Evolutionary conservation across 2,113 vertebrate genomes (phyloP), one percentile per base, ranked within the genome.

Genomic region (Melospiza georgiana): DNA sequence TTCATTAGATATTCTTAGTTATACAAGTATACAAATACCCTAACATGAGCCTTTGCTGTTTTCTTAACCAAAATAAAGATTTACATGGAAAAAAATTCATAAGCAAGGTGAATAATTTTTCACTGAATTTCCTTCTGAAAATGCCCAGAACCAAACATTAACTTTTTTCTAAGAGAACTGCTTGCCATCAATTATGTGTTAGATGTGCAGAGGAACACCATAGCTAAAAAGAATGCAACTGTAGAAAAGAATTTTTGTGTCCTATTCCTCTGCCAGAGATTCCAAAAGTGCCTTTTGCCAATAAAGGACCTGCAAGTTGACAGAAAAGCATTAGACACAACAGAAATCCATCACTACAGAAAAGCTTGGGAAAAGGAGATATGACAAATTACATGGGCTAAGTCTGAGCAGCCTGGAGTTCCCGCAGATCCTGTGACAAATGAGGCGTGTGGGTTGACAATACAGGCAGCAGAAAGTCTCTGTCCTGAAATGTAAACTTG

Each of bases 291-390:
- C 31, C 44, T 95, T 93, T 87, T 90, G 65, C 90, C 59, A 95
- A 18, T 88, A 89, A 95, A 27, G 83, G 81, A 71, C 30, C 66
- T 24, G 44, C 85, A 91, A 94, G 25, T 39, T 88, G 91, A 93
- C 71, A 94, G 74, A 55, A 87, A 76, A 25, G 41, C 0, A 0
- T 90, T 71, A 94, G 68, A 14, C 57, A 84, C 61, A 85, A 85
- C 58, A 94, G 71, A 81, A 93, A 96, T 11, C 23, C 43, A 93
- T 39, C 84, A 74, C 67, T 86, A 95, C 10, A 82, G 91, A 94
- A 97, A 86, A 94, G 67, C 48, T 78, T 84, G 51, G 71, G 73
- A 89, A 94, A 93, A 89, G 44, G 51, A 96, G 78, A 89, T 81
- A 78, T 89, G 87, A 96, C 94, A 92, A 97, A 96, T 91, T 90